These are phyloP conservation scores for Trichopoda pennipes DNA, from an alignment of 2,888 invertebrate genomes.

Conservation along the genomic window DNA sequence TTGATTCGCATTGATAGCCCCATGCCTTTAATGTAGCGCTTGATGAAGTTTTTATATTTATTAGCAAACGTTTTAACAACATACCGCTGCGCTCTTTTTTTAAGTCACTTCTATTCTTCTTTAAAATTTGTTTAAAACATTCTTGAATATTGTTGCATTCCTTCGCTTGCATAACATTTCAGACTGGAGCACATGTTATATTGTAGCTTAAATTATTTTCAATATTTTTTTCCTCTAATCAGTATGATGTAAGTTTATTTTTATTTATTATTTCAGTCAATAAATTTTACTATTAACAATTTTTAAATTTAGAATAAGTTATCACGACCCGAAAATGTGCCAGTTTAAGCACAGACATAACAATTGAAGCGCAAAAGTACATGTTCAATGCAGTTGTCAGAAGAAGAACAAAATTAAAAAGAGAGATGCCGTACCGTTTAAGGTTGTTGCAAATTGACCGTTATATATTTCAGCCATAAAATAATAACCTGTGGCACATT, in stretches of 20 bases:
- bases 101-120: background rate
- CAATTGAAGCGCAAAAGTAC: background rate
- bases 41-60: constrained; percentile 81
- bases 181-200: background rate
- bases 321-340: constrained; percentile 35
- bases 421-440: constrained; percentile 11
- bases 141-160: constrained; percentile 3
- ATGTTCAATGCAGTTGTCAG: constrained; percentile 37
- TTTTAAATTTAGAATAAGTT: constrained; percentile 19
- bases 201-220: background rate
- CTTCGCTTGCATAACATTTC: constrained; percentile 59
- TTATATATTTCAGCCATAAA: background rate
- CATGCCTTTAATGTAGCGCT: constrained; percentile 82
- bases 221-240: constrained; percentile 11
- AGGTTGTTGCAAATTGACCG: background rate
- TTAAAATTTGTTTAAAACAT: background rate
- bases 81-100: constrained; percentile 19
- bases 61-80: constrained; percentile 74
- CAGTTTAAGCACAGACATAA: background rate
- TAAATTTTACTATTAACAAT: constrained; percentile 16
- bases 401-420: background rate
- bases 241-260: background rate
- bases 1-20: constrained; percentile 83
- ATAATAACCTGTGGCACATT: no score
- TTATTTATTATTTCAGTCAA: background rate